phyloP scores from a whole-genome alignment of 92 coral and sea anemone genomes.

The Epizoanthus fatuus region DNA sequence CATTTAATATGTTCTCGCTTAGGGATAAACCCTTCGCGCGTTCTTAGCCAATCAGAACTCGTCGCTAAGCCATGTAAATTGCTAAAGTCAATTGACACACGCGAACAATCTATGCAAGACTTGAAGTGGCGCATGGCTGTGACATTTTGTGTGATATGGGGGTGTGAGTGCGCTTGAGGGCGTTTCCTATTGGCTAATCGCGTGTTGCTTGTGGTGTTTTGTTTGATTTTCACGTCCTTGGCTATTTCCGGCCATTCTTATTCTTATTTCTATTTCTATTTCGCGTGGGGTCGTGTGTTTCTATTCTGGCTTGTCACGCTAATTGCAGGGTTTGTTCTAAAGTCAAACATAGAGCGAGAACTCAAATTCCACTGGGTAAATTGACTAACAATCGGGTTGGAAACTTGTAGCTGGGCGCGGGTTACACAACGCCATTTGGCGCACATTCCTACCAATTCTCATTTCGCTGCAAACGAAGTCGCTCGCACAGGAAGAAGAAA shows the following conservation, averaged over 20 bases:
- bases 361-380: neutral
- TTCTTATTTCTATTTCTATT: constrained; percentile 25
- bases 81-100: constrained; percentile 34
- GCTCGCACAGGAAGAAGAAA: too few relatives aligned
- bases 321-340: constrained; percentile 32
- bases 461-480: neutral
- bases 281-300: constrained; percentile 44
- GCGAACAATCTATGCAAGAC: constrained; percentile 27
- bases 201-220: constrained; percentile 39
- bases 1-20: constrained; percentile 30
- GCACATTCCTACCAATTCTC: too few relatives aligned
- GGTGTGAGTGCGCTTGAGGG: constrained; percentile 23
- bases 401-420: too few relatives aligned
- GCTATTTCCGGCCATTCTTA: constrained; percentile 33
- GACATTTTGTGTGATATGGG: constrained; percentile 27
- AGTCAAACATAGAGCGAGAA: neutral
- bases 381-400: too few relatives aligned
- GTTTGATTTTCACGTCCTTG: constrained; percentile 6
- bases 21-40: constrained; percentile 49
- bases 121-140: constrained; percentile 27
- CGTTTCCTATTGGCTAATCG: constrained; percentile 11
- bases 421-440: too few relatives aligned
- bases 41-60: constrained; percentile 30
- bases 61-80: constrained; percentile 41
- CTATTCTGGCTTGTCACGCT: constrained; percentile 3